These are phyloP conservation scores for Pao palembangensis DNA, from an alignment of 2,113 vertebrate species.

Conservation along the genomic window DNA sequence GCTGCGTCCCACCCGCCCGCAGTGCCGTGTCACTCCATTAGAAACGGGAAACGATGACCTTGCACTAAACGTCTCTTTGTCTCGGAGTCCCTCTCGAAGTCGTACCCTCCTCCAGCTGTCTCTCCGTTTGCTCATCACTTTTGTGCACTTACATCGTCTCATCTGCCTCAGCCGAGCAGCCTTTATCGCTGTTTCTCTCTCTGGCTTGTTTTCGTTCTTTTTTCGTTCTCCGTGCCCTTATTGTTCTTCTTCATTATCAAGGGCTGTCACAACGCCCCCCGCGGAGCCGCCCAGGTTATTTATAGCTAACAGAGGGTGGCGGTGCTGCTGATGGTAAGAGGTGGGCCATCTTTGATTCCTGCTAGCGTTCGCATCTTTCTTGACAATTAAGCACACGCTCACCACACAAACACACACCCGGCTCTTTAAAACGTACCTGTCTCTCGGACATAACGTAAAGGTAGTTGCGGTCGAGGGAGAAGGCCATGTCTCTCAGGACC, in stretches of 20 bases:
- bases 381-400: not conserved
- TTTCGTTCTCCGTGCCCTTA: constrained; percentile 57
- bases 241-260: constrained; percentile 70
- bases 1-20: constrained; percentile 26
- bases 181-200: constrained; percentile 45
- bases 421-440: constrained; percentile 79
- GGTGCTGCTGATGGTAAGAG: constrained; percentile 44
- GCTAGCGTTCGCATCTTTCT: no score
- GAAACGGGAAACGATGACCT: constrained; percentile 63
- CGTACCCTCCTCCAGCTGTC: constrained; percentile 44
- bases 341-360: constrained; percentile 39
- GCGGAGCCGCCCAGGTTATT: constrained; percentile 59
- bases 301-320: constrained; percentile 55
- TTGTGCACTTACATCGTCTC: constrained; percentile 20
- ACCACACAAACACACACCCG: not conserved
- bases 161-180: constrained; percentile 36
- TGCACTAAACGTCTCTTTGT: constrained; percentile 43
- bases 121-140: constrained; percentile 45
- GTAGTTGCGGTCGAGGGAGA: constrained; percentile 86
- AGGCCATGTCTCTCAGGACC: constrained; percentile 93
- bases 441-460: constrained; percentile 94
- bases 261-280: constrained; percentile 54
- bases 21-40: constrained; percentile 69
- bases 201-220: constrained; percentile 44
- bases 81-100: constrained; percentile 25